These are phyloP conservation scores for Doryteuthis pealeii DNA, from an alignment of 1,140 invertebrate genomes.

Conservation along the genomic window DNA sequence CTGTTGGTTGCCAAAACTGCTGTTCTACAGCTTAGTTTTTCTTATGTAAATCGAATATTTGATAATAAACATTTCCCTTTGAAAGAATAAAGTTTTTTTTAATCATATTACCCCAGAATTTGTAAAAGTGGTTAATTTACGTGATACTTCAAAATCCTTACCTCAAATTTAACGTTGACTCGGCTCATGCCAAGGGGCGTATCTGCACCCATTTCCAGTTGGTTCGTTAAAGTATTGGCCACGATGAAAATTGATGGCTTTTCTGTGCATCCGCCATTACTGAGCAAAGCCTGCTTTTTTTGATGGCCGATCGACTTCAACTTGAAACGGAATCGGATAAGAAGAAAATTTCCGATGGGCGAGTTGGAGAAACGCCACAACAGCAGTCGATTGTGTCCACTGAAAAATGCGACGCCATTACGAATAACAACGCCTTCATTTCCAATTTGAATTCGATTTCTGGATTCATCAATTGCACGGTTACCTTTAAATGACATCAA, in stretches of 20 bases:
- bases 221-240: conserved; percentile 54
- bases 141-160: too few relatives aligned
- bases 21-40: too few relatives aligned
- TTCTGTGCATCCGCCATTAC: conserved; percentile 41
- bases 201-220: neutral
- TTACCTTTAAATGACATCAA: too few relatives aligned
- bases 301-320: conserved; percentile 9
- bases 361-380: conserved; percentile 40
- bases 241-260: conserved; percentile 35
- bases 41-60: too few relatives aligned
- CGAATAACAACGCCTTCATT: conserved; percentile 35
- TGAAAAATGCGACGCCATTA: conserved; percentile 35
- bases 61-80: too few relatives aligned
- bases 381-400: conserved; percentile 35
- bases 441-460: conserved; percentile 18
- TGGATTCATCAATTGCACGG: conserved; percentile 25
- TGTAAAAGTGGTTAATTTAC: too few relatives aligned
- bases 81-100: too few relatives aligned
- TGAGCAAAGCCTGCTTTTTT: conserved; percentile 32
- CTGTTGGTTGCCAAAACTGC: too few relatives aligned
- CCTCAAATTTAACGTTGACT: too few relatives aligned
- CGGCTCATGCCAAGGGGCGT: too few relatives aligned
- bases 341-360: conserved; percentile 32
- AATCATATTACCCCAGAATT: too few relatives aligned
- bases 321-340: conserved; percentile 31